Evolutionary conservation across 1,140 invertebrate genomes (phyloP), one percentile per base, ranked within the genome.

Genomic region (Drosophila triauraria): DNA sequence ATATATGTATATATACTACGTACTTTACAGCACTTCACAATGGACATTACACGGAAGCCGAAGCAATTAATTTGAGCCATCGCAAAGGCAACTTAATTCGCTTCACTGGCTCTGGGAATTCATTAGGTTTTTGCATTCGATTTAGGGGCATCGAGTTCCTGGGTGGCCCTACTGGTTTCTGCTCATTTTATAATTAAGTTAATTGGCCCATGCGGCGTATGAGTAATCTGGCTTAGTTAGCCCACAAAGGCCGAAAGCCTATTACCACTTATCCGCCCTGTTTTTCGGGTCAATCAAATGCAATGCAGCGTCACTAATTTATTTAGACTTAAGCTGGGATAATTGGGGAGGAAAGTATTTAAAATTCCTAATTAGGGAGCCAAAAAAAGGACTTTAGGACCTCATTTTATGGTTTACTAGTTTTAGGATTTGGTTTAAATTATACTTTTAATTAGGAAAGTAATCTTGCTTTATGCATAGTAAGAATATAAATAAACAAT

Each of bases 11-110:
- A 23, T 23, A 42, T 58, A 7, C 17, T 35, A 35, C n/a, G 7
- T 42, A 43, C 20, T 47, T 68, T 32, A 17, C 10, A 67, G 30
- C 47, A 56, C 46, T 76, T 64, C 47, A 71, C 69, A 80, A 84
- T 83, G 61, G 62, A 65, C 72, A 74, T 85, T 80, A 88, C 74
- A 80, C 84, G 84, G 84, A 87, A 88, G 84, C 77, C 43, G 51
- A 17, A 17, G 58, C 65, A 78, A 82, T 80, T 83, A 87, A 79
- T 72, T 72, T 42, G 32, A 70, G 51, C 25, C 68, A 46, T 15
- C 15, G 23, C 10, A 30, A 25, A 20, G 35, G 17, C 42, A 50
- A 43, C 44, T 48, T 71, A 56, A 43, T 46, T 40, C 79, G 83
- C 79, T 87, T 74, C 70, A 77, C 15, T 84, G 81, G 44, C 70